Evolutionary conservation across 2,113 vertebrate genomes (phyloP), one percentile per base, ranked within the genome.

Genomic region (Scomber colias): DNA sequence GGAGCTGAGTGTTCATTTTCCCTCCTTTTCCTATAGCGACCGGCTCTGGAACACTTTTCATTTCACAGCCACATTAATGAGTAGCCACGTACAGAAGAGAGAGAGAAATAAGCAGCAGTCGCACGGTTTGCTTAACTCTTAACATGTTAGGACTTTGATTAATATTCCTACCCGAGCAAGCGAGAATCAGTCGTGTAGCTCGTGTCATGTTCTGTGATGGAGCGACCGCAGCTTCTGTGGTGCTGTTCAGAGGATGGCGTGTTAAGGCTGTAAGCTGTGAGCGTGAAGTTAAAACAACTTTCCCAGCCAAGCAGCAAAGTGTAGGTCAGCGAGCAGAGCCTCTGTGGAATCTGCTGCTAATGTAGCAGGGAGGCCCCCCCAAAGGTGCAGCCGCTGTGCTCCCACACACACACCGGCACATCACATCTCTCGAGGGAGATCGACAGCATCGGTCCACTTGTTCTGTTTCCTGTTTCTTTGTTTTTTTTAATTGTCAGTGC

Each of bases 261-360:
- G 77, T 85, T 31, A 21, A 54, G 14, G 30, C 78, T 54, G 57
- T 84, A 78, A 85, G 79, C 88, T 64, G 3, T 77, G 79, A 79
- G 87, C 77, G 44, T 57, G 35, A 46, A 59, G 66, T 74, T 90
- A 86, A 90, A 92, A 90, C 83, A 91, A 89, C 90, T 90, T 88
- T 91, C 88, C 91, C 90, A 93, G 77, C 83, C 24, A 72, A 68
- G 19, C 62, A 54, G 63, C 70, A 66, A 35, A 44, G 75, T 14
- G 30, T 30, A 53, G 87, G 71, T 81, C 86, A 77, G 71, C 0
- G 51, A 54, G 16, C 77, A 46, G 67, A 63, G 82, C 44, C 67
- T 75, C 77, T 76, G 67, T 80, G 81, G 89, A 82, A 81, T 60
- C 68, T 75, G 50, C 68, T 57, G 62, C 44, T 75, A 46, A 69